Conservation (phyloP, 2,797 vertebrate species). For the Pelobates cultripes region DNA sequence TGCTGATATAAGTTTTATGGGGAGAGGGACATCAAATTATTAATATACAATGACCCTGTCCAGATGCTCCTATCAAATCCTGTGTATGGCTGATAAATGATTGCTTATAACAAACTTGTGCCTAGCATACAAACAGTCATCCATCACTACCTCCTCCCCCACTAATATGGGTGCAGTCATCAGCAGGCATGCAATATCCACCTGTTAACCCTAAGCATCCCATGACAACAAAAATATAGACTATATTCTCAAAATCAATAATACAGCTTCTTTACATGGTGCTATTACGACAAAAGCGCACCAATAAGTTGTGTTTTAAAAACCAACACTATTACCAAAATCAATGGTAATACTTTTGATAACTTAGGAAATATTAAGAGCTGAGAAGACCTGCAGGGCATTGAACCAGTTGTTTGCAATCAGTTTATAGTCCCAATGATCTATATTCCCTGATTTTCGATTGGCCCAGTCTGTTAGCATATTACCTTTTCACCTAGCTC, state of each 20-base stretch:
- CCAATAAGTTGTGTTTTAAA: too few species aligned
- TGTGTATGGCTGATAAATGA: constrained; percentile 42
- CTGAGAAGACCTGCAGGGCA: too few species aligned
- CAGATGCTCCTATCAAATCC: constrained; percentile 48
- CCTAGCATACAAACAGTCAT: constrained; percentile 3
- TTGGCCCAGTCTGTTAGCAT: accelerated
- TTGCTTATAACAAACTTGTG: constrained; percentile 22
- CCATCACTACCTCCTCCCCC: neutral
- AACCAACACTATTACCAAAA: too few species aligned
- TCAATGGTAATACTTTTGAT: too few species aligned
- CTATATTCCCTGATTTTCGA: too few species aligned
- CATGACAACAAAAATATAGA: neutral
- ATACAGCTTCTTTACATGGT: too few species aligned
- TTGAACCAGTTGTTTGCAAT: too few species aligned
- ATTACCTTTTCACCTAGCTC: constrained; percentile 92
- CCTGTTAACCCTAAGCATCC: neutral
- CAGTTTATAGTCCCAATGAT: too few species aligned
- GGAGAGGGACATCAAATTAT: constrained; percentile 1
- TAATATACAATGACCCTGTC: constrained; percentile 21
- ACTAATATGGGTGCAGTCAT: neutral
- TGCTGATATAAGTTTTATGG: constrained; percentile 12
- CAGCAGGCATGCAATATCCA: neutral
- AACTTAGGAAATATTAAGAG: too few species aligned
- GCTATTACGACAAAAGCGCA: too few species aligned
- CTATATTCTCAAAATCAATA: too few species aligned